Conservation (phyloP, 2,888 invertebrate genomes). For the Scaptomyza parva region DNA sequence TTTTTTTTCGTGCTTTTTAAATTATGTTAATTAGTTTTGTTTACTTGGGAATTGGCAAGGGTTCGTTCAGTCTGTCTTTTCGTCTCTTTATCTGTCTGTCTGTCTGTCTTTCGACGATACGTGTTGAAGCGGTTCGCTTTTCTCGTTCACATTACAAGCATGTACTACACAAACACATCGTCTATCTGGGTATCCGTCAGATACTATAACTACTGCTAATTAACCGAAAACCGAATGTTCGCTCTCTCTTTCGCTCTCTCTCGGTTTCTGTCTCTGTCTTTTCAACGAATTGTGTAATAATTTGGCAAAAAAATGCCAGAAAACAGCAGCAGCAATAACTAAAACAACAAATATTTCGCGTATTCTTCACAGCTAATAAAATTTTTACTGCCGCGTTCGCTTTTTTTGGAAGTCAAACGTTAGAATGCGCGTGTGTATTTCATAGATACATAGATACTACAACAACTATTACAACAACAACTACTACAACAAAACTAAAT, state of each 20-base stretch:
- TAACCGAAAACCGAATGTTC: constrained; percentile 27
- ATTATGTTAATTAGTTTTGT: constrained; percentile 68
- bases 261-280: background rate
- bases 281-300: constrained; percentile 73
- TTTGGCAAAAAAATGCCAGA: constrained; percentile 65
- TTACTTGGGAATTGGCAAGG: constrained; percentile 72
- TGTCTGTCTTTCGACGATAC: constrained; percentile 49
- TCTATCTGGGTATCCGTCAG: constrained; percentile 50
- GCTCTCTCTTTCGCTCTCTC: background rate
- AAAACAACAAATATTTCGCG: constrained; percentile 55
- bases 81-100: constrained; percentile 41
- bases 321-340: constrained; percentile 27
- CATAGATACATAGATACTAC: constrained; percentile 47
- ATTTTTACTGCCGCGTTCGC: constrained; percentile 55
- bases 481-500: constrained; percentile 12
- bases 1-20: constrained; percentile 52
- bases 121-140: constrained; percentile 48
- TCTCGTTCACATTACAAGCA: constrained; percentile 55
- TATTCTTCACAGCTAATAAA: constrained; percentile 63
- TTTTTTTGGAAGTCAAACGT: constrained; percentile 60
- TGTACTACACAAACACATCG: constrained; percentile 5
- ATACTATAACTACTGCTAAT: constrained; percentile 40
- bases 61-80: no score
- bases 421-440: constrained; percentile 65
- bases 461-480: background rate